Conservation (phyloP, 2,888 invertebrate genomes). For the Hyposoter dolosus region DNA sequence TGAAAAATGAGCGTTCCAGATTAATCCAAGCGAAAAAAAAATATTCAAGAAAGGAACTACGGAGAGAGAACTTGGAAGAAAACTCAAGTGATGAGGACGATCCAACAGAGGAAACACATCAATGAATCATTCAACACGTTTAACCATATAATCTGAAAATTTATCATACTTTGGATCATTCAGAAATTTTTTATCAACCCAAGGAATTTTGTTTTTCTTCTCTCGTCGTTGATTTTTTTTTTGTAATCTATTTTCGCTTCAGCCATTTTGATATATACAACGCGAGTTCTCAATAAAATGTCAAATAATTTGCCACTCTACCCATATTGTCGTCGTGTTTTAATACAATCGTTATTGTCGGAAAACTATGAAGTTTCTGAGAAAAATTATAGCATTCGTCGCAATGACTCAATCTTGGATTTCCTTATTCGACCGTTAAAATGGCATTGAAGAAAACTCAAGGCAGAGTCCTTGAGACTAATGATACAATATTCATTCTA, state of each 20-base stretch:
- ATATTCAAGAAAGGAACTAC: not conserved
- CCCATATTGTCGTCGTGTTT: not conserved
- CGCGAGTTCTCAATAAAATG: no score
- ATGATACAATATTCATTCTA: not conserved
- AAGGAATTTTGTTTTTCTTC: no score
- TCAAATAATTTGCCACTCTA: no score
- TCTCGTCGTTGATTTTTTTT: no score
- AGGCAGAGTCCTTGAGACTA: not conserved
- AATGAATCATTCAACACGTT: not conserved
- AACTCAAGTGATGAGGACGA: not conserved
- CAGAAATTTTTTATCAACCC: no score
- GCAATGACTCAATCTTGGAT: not conserved
- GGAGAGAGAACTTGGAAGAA: constrained; percentile 2
- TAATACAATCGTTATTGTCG: not conserved
- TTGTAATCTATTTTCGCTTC: no score
- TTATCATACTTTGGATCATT: no score
- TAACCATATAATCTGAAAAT: not conserved
- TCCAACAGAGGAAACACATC: not conserved
- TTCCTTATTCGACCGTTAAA: not conserved
- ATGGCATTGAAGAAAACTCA: not conserved
- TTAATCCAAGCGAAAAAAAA: constrained; percentile 20
- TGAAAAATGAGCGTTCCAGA: constrained; percentile 16
- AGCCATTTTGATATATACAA: no score
- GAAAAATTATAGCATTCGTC: not conserved
- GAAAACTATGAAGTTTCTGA: not conserved